Base-by-base conservation (phyloP, 2,888 invertebrate species). In the Campopleginae sp. region DNA sequence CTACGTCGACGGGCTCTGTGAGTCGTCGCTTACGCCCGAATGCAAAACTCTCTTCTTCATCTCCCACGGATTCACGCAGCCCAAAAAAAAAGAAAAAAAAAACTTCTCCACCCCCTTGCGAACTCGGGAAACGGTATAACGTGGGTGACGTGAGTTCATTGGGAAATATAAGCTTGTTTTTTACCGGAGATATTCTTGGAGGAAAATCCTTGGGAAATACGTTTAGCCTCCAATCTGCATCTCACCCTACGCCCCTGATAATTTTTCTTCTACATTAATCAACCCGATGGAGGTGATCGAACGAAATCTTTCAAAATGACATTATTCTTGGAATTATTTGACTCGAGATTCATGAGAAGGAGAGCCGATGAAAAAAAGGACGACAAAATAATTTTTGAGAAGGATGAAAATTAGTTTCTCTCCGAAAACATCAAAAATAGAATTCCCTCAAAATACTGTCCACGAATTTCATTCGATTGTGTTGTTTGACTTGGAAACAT, bases 1-100 rank as follows among this genome's bases (percentile, higher is more conserved):
- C 89, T 86, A 19, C 82, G 87, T 86, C 82, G 86, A 82, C 79
- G 82, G 66, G 84, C 86, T 70, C 65, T 72, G 80, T 51, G 72
- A 72, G 65, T 78, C 79, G 75, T 82, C 79, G 63, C 78, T 82
- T 75, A 78, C 75, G 46, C 78, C 65, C 70, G 82, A 82, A 87
- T 88, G 86, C 86, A 83, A 82, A 85, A 86, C 86, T 82, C 80
- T 85, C 75, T 77, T 82, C 80, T 86, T 80, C 82, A 38, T 72
- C 80, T 71, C 74, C 65, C 76, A 61, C 82, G 76, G 79, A 85
- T 76, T 82, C 76, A 14, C 48, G 71, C 31, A 61, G 76, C 44
- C 23, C 17, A 65, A 42, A 54, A 12, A 54, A 31, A 4, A 31
- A 38, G 19, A 54, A 31, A 8, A 31, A 44, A 81, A 81, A 87